Evolutionary conservation across 2,113 vertebrate genomes (phyloP).

Genomic region (Carettochelys insculpta): DNA sequence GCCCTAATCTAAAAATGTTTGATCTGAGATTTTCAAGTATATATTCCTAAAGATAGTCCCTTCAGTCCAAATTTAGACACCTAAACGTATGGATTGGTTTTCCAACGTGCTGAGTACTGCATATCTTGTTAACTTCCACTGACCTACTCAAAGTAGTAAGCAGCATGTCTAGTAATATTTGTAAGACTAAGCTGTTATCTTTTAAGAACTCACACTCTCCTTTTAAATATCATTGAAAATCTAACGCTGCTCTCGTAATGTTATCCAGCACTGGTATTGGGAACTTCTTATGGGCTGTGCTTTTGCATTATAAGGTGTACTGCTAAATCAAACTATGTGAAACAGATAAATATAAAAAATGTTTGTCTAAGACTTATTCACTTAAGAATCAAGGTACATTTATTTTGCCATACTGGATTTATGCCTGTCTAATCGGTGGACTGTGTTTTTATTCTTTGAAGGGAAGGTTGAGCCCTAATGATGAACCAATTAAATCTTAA

Average conservation of each 20-base stretch:
- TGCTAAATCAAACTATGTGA: background rate
- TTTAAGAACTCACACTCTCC: background rate
- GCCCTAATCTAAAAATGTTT: background rate
- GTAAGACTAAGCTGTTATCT: background rate
- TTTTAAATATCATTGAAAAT: background rate
- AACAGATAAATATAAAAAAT: background rate
- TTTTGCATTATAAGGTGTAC: background rate
- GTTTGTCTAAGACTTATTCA: background rate
- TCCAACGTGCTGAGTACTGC: background rate
- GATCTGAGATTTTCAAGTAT: background rate
- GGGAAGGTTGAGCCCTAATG: background rate
- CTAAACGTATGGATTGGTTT: background rate
- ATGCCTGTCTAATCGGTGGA: background rate
- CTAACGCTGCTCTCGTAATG: background rate
- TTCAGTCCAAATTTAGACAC: background rate
- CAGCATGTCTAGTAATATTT: background rate
- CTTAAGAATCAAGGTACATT: background rate
- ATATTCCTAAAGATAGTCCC: background rate
- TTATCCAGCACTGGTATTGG: background rate
- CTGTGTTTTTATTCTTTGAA: background rate
- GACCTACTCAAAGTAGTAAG: background rate
- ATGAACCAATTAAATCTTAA: background rate
- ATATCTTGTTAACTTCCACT: background rate
- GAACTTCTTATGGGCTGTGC: background rate
- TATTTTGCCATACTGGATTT: background rate